Conservation (phyloP, 2,113 vertebrate species). For the Etia nguti region DNA sequence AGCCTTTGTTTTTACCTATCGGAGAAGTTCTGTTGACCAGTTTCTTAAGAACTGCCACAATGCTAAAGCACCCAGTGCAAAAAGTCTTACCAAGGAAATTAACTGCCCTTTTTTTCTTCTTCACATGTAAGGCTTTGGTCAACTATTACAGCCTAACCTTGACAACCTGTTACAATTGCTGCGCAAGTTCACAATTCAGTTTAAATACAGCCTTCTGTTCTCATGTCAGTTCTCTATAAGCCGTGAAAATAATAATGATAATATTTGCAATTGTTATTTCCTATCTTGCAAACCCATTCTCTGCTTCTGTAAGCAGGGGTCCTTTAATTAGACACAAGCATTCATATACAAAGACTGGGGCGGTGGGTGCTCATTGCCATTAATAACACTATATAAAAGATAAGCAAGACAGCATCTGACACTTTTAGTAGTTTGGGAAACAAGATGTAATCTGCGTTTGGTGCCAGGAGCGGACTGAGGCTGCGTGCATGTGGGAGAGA, state of each 20-base stretch:
- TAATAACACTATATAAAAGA: constrained; percentile 78
- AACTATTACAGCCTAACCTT: neutral
- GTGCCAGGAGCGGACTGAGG: constrained; percentile 71
- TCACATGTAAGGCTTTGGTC: neutral
- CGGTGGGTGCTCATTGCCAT: constrained; percentile 60
- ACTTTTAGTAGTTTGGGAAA: constrained; percentile 78
- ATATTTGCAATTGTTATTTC: constrained; percentile 73
- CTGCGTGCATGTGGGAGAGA: constrained; percentile 12
- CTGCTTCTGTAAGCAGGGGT: constrained; percentile 67
- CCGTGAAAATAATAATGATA: constrained; percentile 60
- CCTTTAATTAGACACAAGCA: constrained; percentile 74
- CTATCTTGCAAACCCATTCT: constrained; percentile 67
- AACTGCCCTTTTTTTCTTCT: neutral
- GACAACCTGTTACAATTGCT: constrained; percentile 32
- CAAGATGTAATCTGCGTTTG: constrained; percentile 72
- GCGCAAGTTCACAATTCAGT: constrained; percentile 52
- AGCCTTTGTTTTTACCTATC: neutral
- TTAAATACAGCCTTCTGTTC: constrained; percentile 45
- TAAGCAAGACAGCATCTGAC: constrained; percentile 73
- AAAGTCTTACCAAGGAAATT: neutral
- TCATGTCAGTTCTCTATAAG: constrained; percentile 48
- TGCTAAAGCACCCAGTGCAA: neutral
- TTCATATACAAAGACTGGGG: constrained; percentile 52
- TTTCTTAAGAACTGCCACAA: neutral
- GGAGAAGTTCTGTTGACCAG: neutral